A percentile compares a stretch with the other conserved stretches of the same genome.
phyloP scores from a whole-genome alignment of 2,113 vertebrate genomes.

The Ancistrus triradiatus region DNA sequence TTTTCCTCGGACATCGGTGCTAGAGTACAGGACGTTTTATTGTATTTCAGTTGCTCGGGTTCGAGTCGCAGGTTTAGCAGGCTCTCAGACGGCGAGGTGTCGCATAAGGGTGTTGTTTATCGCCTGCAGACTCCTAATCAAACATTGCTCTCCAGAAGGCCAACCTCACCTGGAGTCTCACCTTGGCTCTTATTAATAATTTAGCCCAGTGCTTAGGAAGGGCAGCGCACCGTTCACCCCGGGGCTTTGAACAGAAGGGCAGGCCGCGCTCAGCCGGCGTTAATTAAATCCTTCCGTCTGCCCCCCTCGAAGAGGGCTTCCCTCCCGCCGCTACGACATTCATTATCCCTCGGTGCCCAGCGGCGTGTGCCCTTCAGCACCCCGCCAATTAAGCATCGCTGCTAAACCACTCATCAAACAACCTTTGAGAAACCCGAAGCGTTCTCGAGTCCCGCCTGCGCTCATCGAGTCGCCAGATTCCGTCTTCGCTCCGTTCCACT shows the following conservation, averaged over 20 bases:
- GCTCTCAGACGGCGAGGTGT: neutral
- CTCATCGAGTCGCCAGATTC: too few relatives aligned
- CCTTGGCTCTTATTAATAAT: constrained; percentile 64
- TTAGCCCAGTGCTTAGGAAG: constrained; percentile 53
- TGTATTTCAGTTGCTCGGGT: too few relatives aligned
- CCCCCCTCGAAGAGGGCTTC: constrained; percentile 54
- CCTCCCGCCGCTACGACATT: constrained; percentile 44
- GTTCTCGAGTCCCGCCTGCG: too few relatives aligned
- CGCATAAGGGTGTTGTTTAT: neutral
- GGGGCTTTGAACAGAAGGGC: constrained; percentile 74
- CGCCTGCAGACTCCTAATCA: neutral
- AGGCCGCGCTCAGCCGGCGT: constrained; percentile 62
- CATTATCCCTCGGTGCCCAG: constrained; percentile 64
- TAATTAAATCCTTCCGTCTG: constrained; percentile 68
- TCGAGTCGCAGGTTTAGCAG: neutral
- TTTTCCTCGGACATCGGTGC: neutral
- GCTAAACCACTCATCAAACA: neutral
- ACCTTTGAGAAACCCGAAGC: too few relatives aligned
- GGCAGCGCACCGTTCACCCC: constrained; percentile 36
- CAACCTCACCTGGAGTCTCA: neutral
- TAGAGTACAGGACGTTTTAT: neutral
- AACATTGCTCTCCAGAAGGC: constrained; percentile 7
- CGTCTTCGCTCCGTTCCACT: too few relatives aligned
- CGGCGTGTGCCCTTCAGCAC: constrained; percentile 37
- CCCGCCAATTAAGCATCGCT: too few relatives aligned